phyloP scores from a whole-genome alignment of 53 echinoderm and acorn worm species.

The Hippasteria phrygiana region DNA sequence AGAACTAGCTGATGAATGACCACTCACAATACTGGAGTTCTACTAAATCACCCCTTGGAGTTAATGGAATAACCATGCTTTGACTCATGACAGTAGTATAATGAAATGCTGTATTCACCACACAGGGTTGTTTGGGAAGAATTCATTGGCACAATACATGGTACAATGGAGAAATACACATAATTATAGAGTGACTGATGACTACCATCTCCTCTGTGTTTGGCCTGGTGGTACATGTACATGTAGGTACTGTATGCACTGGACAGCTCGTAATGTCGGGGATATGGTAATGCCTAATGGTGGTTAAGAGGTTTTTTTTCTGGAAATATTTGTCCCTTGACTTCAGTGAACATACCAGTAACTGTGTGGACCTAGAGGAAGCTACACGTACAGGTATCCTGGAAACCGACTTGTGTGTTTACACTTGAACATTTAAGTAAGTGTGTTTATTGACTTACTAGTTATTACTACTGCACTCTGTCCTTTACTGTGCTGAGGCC shows the following conservation, averaged over 20 bases:
- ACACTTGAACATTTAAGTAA: no score
- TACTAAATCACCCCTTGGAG: conserved; percentile 30
- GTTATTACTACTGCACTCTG: no score
- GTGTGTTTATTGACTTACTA: no score
- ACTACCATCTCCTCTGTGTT: neutral
- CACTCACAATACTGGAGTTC: neutral
- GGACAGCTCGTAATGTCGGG: no score
- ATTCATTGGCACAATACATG: conserved; percentile 11
- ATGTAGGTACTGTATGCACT: neutral
- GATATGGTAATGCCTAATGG: no score
- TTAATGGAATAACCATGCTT: conserved; percentile 60
- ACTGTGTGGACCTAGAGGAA: no score
- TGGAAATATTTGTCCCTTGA: no score
- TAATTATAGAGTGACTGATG: neutral
- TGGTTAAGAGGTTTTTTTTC: no score
- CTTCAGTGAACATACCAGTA: no score
- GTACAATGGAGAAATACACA: conserved; percentile 23
- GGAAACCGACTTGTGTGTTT: no score
- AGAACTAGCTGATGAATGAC: conserved; percentile 14
- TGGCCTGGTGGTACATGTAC: neutral
- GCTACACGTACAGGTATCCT: no score
- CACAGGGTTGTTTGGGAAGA: conserved; percentile 26
- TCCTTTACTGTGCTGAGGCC: no score
- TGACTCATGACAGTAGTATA: conserved; percentile 37
- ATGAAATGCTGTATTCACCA: conserved; percentile 39